Evolutionary conservation across 2,797 vertebrate species (phyloP).

Genomic region (Lemur catta): DNA sequence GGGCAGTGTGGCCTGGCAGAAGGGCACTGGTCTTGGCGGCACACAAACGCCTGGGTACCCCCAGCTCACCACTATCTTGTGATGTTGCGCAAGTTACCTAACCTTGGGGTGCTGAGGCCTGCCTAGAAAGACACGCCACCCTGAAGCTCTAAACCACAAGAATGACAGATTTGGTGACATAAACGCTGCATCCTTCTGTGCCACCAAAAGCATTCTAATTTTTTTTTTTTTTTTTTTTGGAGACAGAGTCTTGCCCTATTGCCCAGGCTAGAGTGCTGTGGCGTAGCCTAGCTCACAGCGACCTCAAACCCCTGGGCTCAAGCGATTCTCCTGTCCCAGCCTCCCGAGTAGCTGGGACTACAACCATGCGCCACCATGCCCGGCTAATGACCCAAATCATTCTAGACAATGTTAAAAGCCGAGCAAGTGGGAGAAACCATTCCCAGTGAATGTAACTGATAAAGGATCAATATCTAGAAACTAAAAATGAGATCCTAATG

Average conservation of each 20-base stretch:
- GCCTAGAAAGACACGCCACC: not conserved
- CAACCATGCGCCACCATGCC: too few species aligned
- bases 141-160: not conserved
- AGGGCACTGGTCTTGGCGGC: not conserved
- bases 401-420: not conserved
- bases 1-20: not conserved
- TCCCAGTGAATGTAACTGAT: not conserved
- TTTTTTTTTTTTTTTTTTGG: too few species aligned
- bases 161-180: accelerated
- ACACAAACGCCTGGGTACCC: not conserved
- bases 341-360: too few species aligned
- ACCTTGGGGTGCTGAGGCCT: not conserved
- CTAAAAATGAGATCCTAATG: not conserved
- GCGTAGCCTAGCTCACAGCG: too few species aligned
- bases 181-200: not conserved
- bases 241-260: too few species aligned
- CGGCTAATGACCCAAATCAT: not conserved
- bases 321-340: too few species aligned
- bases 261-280: too few species aligned
- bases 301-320: too few species aligned
- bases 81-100: not conserved
- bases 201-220: not conserved
- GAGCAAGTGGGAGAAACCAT: not conserved
- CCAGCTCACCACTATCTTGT: not conserved
- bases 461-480: not conserved